Base-by-base conservation (phyloP, 2,797 vertebrate species). In the Sebastes paucispinis region DNA sequence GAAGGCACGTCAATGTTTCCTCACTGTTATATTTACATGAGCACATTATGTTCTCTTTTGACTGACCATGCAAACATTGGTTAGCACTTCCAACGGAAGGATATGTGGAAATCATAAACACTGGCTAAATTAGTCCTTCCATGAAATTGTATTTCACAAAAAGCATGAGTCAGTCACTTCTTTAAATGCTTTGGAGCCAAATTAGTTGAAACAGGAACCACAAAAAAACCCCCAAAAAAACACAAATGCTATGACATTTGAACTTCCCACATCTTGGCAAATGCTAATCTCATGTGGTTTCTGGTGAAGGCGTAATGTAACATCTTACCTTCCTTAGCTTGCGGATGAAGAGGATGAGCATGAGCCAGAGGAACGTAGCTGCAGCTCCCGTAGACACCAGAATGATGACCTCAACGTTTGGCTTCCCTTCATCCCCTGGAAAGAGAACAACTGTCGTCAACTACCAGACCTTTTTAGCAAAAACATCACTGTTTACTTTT, bases 301-400 rank as follows among this genome's bases (percentile, higher is more conserved):
- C 5, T 52, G 31, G 68, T 31, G 59, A 77, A 36, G 4, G 22
- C 31, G 16, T 8, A n/a, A 55, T 8, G 6, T 10, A 31, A 36
- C 2, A 11, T 70, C 88, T 94, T 92, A 98, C 97, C 96, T 97
- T 99, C 86, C 97, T 95, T 8, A 99, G 93, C 78, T 98, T 99
- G 73, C 97, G 96, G 58, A 98, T 98, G 89, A 98, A 97, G 9
- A 99, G 94, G 64, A 98, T 98, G 25, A 99, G 96, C 86, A 98
- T 97, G 47, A 99, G 95, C 98, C 98, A 99, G 90, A 99, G 97
- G 91, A 98, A 97, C 0, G 97, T 98, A 25, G 97, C 97, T 2
- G 96, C 97, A 27, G 97, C 95, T 36, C 97, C 98, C 0, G 97
- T 98, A 80, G 96, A 97, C 81, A 98, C 97, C 92, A 98, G 89